Percentiles rank a stretch among this genome's conserved stretches.
Conservation (phyloP, 2,888 invertebrate species). For the Empis livida region DNA sequence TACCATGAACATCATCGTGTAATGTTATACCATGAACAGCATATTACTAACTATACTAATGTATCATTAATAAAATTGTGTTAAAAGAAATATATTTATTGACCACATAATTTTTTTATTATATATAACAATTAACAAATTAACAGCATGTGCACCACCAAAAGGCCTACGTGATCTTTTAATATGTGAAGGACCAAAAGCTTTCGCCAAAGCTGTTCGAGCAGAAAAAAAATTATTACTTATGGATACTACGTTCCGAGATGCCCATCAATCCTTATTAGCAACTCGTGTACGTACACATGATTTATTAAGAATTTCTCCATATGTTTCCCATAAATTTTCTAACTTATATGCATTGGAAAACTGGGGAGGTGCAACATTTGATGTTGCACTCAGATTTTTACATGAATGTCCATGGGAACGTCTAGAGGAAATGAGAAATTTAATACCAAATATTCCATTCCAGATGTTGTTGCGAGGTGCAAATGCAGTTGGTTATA, state of each 20-base stretch:
- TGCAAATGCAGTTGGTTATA: constrained; percentile 94
- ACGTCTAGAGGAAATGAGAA: constrained; percentile 74
- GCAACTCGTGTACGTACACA: constrained; percentile 84
- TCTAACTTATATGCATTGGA: constrained; percentile 72
- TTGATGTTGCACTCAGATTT: constrained; percentile 85
- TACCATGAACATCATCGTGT: no score
- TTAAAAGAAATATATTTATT: no score
- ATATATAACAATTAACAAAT: no score
- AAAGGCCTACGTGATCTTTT: constrained; percentile 71
- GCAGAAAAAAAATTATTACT: constrained; percentile 68
- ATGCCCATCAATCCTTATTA: constrained; percentile 89
- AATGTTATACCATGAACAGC: no score
- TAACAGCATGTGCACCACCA: constrained; percentile 49
- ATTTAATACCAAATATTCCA: constrained; percentile 83
- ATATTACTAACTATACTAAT: no score
- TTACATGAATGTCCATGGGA: constrained; percentile 98
- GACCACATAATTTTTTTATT: no score
- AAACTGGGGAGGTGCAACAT: constrained; percentile 97
- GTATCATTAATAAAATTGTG: no score
- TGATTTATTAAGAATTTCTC: constrained; percentile 76
- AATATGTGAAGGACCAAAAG: constrained; percentile 73
- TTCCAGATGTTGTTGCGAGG: constrained; percentile 95
- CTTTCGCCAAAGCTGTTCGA: constrained; percentile 82
- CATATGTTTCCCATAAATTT: constrained; percentile 83
- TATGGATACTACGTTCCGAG: constrained; percentile 92